phyloP scores from a whole-genome alignment of 2,888 invertebrate species.

The Cantharis nigra region DNA sequence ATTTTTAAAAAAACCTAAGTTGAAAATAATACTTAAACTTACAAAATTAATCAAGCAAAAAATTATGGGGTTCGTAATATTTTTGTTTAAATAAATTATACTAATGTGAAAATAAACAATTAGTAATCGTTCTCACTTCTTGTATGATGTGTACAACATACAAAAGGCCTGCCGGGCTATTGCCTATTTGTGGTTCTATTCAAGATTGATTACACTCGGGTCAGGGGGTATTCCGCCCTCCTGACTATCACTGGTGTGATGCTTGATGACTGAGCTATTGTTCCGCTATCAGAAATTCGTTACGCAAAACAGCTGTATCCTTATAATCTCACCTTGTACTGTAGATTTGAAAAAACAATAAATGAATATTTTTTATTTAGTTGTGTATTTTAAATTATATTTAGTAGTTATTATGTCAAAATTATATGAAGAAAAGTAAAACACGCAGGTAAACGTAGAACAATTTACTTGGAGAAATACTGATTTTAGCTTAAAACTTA shows the following conservation, averaged over 20 bases:
- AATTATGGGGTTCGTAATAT: not conserved
- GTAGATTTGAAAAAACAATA: not conserved
- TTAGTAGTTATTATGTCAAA: not conserved
- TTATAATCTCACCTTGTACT: conserved; percentile 14
- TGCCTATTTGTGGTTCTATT: conserved; percentile 34
- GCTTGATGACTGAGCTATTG: conserved; percentile 35
- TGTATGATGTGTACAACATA: conserved; percentile 10
- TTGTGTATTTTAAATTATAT: not conserved
- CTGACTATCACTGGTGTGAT: conserved; percentile 33
- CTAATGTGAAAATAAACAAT: conserved; percentile 15
- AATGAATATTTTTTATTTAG: not conserved
- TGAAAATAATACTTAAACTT: too few relatives aligned
- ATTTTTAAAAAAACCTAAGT: too few relatives aligned
- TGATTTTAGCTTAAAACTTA: too few relatives aligned
- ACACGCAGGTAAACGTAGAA: not conserved
- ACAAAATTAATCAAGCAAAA: too few relatives aligned
- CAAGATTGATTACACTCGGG: conserved; percentile 57
- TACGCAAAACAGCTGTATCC: conserved; percentile 51
- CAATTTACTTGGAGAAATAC: too few relatives aligned
- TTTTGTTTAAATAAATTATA: not conserved
- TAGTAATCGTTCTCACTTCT: conserved; percentile 21
- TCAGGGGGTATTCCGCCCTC: conserved; percentile 40
- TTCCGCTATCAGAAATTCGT: conserved; percentile 47
- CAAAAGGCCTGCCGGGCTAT: not conserved
- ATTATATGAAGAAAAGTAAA: not conserved